A percentile compares a stretch with the other conserved stretches of the same genome.
Evolutionary conservation across 2,113 vertebrate species (phyloP).

Genomic region (Calcarius ornatus): DNA sequence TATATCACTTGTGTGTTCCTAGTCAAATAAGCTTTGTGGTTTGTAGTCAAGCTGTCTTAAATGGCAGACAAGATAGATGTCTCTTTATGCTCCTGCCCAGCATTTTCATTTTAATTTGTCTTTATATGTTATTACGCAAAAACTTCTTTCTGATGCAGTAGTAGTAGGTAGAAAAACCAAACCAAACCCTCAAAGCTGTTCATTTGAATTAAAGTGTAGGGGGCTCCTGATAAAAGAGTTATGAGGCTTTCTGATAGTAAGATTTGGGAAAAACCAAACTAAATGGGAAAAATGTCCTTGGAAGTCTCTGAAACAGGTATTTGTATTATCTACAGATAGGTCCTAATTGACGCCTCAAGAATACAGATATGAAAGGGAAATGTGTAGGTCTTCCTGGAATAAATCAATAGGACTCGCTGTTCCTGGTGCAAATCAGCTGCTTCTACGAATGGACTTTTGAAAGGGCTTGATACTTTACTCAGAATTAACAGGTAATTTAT

Average conservation of each 20-base stretch:
- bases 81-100: neutral
- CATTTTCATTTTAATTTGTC: neutral
- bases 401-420: neutral
- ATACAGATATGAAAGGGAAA: neutral
- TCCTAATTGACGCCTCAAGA: neutral
- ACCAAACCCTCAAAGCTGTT: neutral
- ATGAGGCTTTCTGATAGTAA: neutral
- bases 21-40: conserved; percentile 20
- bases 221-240: neutral
- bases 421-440: neutral
- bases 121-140: neutral
- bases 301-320: neutral
- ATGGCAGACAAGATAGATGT: neutral
- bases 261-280: neutral
- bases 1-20: neutral
- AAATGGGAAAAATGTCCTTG: neutral
- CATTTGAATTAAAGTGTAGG: neutral
- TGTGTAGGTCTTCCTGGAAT: neutral
- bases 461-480: neutral
- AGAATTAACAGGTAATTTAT: neutral
- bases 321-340: neutral
- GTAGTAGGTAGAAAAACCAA: neutral
- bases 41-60: neutral
- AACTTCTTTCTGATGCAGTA: neutral
- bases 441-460: neutral